These are phyloP conservation scores for Daphoenositta chrysoptera DNA, from an alignment of 2,113 vertebrate genomes.

Conservation along the genomic window DNA sequence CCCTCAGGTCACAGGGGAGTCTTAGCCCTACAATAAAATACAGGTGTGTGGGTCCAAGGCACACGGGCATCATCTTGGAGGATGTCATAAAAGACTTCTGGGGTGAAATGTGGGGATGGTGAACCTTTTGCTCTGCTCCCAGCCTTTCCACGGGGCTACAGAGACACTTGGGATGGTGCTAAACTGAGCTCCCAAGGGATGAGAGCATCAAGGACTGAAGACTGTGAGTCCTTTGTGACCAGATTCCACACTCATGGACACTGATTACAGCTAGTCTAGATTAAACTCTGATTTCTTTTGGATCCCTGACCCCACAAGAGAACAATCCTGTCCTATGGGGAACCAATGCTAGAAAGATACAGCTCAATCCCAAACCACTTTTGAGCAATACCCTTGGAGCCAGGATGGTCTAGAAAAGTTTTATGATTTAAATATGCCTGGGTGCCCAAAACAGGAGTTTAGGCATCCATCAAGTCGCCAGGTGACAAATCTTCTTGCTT, in stretches of 20 bases:
- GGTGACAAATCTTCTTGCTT: not conserved
- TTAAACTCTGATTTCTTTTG: not conserved
- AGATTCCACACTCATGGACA: fast-evolving
- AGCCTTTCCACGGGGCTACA: not conserved
- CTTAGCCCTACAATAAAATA: not conserved
- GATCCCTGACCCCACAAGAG: not conserved
- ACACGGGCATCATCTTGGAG: not conserved
- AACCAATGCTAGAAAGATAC: not conserved
- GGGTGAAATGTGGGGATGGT: not conserved
- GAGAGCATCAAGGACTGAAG: not conserved
- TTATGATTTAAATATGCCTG: not conserved
- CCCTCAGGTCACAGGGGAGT: not conserved
- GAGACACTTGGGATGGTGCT: not conserved
- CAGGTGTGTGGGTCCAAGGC: fast-evolving
- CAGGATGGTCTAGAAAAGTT: not conserved
- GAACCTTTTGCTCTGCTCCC: not conserved
- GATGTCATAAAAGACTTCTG: not conserved
- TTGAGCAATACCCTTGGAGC: not conserved
- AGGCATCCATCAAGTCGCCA: not conserved
- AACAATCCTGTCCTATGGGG: not conserved
- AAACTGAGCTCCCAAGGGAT: not conserved
- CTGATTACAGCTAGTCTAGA: not conserved
- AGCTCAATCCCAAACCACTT: not conserved
- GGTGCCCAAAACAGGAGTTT: not conserved
- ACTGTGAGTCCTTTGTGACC: not conserved